Conservation (phyloP, 1,140 invertebrate genomes). For the Ephestia elutella region DNA sequence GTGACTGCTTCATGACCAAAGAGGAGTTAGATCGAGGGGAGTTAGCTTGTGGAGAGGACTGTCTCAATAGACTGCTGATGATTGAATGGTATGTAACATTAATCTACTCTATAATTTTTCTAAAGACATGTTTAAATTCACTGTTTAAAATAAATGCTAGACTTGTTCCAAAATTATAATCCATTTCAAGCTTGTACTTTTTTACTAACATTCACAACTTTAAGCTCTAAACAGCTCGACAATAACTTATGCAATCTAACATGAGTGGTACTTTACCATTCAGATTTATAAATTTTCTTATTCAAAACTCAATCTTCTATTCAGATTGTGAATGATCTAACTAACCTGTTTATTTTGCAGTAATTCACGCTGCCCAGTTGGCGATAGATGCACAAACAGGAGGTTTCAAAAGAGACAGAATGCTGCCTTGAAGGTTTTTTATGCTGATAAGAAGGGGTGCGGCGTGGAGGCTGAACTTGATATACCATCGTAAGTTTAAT, state of each 20-base stretch:
- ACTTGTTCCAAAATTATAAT: no score
- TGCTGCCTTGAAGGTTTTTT: slow-evolving; percentile 89
- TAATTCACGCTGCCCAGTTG: slow-evolving; percentile 90
- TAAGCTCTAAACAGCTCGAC: no score
- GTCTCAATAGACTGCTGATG: slow-evolving; percentile 96
- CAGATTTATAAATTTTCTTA: no score
- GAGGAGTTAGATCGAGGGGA: slow-evolving; percentile 90
- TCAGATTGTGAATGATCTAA: background rate
- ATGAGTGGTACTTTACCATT: no score
- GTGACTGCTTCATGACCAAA: slow-evolving; percentile 93
- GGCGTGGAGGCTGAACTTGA: slow-evolving; percentile 88
- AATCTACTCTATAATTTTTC: slow-evolving; percentile 10
- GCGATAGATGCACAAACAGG: slow-evolving; percentile 93
- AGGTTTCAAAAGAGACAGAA: slow-evolving; percentile 93
- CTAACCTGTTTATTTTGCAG: slow-evolving; percentile 73
- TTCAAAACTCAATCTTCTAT: no score
- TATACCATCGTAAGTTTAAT: slow-evolving; percentile 80
- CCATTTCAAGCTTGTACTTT: no score
- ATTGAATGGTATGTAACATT: slow-evolving; percentile 91
- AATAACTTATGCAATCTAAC: no score
- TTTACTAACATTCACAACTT: no score
- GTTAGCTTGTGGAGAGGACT: slow-evolving; percentile 94
- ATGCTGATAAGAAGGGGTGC: slow-evolving; percentile 95
- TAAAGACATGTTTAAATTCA: no score
- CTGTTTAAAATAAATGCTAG: no score